Base-by-base conservation (phyloP, 2,888 invertebrate genomes). In the Melitaea athalia region DNA sequence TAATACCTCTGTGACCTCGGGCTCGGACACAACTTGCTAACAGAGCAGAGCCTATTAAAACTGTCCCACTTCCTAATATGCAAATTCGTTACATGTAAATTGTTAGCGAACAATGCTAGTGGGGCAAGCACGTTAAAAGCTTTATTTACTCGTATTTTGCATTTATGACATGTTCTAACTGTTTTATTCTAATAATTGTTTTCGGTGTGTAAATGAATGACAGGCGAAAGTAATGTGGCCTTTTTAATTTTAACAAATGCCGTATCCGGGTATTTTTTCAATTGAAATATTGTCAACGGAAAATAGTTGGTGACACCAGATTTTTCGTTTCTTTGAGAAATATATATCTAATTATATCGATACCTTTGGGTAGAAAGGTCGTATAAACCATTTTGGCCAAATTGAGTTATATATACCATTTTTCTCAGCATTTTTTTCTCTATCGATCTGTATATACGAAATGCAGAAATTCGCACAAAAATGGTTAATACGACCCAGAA, bases 31-130 rank as follows among this genome's bases (percentile, higher is more conserved):
- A 55, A 77, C 74, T 79, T 77, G 79, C 81, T 77, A 82, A 81
- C 80, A 77, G 75, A 80, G 78, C 80, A 77, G 75, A 80, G 78
- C 76, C 84, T 79, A 86, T 86, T 87, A 81, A 87, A 83, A 84
- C 75, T 84, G 87, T 75, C 85, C 91, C 79, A 90, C 88, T 89
- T 91, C 89, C 89, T 85, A 86, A 89, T 86, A 91, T 91, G 88
- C 85, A 85, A 91, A 91, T 88, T 80, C 79, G 79, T 83, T 81
- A 81, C 84, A 85, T 81, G 82, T 84, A 82, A 85, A 87, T 84
- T 84, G 86, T 86, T 81, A 80, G 81, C 83, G 83, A 87, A 91
- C 90, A 91, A 88, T 86, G 79, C 79, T 85, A 83, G 83, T 87
- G 81, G 84, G 81, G 73, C 85, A 83, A 76, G 77, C 86, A 82